Evolutionary conservation across 2,797 vertebrate genomes (phyloP).

Genomic region (Anniella stebbinsi): DNA sequence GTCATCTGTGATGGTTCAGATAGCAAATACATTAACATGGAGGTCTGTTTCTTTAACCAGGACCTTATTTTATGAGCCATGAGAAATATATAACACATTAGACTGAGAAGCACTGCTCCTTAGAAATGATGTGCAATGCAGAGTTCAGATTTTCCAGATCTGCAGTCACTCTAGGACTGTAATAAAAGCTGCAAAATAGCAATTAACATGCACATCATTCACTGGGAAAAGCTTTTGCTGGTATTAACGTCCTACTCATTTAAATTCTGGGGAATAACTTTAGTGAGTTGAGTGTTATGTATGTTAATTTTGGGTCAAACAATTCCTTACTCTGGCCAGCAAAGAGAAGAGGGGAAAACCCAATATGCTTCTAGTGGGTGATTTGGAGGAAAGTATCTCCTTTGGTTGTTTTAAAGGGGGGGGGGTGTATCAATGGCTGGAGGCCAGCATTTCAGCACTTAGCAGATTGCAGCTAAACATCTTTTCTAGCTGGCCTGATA

Average conservation of each 20-base stretch:
- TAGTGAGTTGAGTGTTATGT: constrained; percentile 25
- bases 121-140: constrained; percentile 27
- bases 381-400: neutral
- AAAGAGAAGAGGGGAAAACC: neutral
- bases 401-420: neutral
- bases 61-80: neutral
- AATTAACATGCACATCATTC: constrained; percentile 26
- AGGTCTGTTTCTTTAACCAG: constrained; percentile 3
- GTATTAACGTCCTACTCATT: constrained; percentile 32
- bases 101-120: constrained; percentile 28
- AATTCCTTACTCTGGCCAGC: constrained; percentile 26
- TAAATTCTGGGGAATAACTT: constrained; percentile 31
- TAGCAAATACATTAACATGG: constrained; percentile 5
- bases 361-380: neutral
- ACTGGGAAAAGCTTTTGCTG: constrained; percentile 41
- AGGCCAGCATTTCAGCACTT: neutral
- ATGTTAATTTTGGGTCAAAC: constrained; percentile 44
- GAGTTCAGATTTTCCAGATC: constrained; percentile 44
- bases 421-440: neutral
- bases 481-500: neutral
- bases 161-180: constrained; percentile 24
- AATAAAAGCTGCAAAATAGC: constrained; percentile 48
- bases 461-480: neutral
- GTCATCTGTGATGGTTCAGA: neutral
- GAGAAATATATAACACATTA: constrained; percentile 37